Conservation (phyloP, 2,888 invertebrate genomes). For the Ferdinandea cuprea region DNA sequence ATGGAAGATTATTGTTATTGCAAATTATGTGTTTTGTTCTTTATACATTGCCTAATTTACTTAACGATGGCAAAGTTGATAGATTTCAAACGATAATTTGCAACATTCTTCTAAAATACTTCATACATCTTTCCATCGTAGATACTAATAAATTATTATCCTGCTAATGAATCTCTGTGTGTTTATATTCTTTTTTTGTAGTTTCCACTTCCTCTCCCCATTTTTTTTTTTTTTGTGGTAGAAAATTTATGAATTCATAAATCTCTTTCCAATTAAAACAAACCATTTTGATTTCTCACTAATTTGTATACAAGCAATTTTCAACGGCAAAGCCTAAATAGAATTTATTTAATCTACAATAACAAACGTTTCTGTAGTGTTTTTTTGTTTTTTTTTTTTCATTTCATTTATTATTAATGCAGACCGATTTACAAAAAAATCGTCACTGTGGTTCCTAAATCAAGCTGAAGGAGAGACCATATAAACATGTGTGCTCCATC, state of each 20-base stretch:
- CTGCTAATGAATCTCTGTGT: constrained; percentile 17
- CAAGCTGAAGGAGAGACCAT: constrained; percentile 52
- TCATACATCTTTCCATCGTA: not conserved
- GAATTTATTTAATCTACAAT: constrained; percentile 39
- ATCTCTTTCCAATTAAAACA: constrained; percentile 60
- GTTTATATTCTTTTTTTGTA: not conserved
- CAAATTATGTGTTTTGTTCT: not conserved
- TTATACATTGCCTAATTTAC: constrained; percentile 2
- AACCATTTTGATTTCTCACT: constrained; percentile 58
- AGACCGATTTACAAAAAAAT: constrained; percentile 52
- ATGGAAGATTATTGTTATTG: too few relatives aligned
- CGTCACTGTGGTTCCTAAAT: constrained; percentile 67
- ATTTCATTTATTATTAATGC: constrained; percentile 66
- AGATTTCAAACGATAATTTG: constrained; percentile 21
- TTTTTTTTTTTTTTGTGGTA: not conserved
- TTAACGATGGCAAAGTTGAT: constrained; percentile 21
- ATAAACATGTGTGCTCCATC: constrained; percentile 16
- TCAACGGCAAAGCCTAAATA: constrained; percentile 23
- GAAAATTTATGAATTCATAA: constrained; percentile 61
- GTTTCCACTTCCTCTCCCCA: not conserved
- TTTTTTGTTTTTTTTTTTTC: constrained; percentile 30
- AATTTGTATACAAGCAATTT: constrained; percentile 51
- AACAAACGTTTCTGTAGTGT: constrained; percentile 26
- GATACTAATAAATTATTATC: not conserved
- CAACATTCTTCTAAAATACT: constrained; percentile 8